Percentiles rank a stretch among this genome's conserved stretches.
Conservation (phyloP, 1,140 invertebrate species). For the Megathymus violae region DNA sequence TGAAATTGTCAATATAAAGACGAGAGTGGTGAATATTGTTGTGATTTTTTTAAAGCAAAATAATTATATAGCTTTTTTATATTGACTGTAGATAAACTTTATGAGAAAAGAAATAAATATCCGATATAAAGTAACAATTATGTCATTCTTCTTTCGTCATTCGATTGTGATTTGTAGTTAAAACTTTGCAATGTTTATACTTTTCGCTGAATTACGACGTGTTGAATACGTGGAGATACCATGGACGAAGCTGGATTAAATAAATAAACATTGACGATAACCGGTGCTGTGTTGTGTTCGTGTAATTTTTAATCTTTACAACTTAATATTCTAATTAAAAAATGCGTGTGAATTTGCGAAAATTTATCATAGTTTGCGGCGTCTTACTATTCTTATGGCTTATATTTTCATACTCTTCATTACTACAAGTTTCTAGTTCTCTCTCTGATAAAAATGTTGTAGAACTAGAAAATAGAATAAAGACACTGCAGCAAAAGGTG, state of each 20-base stretch:
- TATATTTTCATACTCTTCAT: slow-evolving; percentile 53
- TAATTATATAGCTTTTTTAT: slow-evolving; percentile 16
- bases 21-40: slow-evolving; percentile 6
- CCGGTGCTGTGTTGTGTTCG: slow-evolving; percentile 5
- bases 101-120: not conserved
- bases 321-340: slow-evolving; percentile 35
- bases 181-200: slow-evolving; percentile 32
- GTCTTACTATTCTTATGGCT: slow-evolving; percentile 53
- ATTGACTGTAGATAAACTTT: slow-evolving; percentile 16
- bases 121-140: not conserved
- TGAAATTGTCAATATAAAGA: not conserved
- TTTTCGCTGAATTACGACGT: slow-evolving; percentile 13
- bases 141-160: not conserved
- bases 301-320: slow-evolving; percentile 16
- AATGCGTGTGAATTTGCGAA: slow-evolving; percentile 66
- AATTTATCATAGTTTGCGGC: slow-evolving; percentile 47
- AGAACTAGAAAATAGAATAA: slow-evolving; percentile 58
- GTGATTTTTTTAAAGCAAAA: slow-evolving; percentile 21
- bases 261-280: not conserved
- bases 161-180: slow-evolving; percentile 12
- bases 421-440: slow-evolving; percentile 47
- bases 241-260: slow-evolving; percentile 4
- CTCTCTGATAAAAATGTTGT: slow-evolving; percentile 36
- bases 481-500: slow-evolving; percentile 58
- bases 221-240: slow-evolving; percentile 20